Evolutionary conservation across 2,888 invertebrate species (phyloP).

Genomic region (Notocelia uddmanniana): DNA sequence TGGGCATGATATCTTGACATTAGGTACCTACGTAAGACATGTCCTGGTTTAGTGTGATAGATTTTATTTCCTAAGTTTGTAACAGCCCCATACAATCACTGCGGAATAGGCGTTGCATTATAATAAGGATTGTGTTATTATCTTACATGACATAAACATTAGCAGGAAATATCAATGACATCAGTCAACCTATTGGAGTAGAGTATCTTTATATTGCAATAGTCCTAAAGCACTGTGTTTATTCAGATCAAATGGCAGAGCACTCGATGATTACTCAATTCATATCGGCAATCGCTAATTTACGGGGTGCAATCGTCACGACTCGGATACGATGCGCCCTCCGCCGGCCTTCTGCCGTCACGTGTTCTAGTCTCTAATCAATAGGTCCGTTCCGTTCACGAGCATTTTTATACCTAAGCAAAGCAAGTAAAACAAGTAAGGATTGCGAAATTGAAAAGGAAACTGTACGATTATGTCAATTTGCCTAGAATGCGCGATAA

Average conservation of each 20-base stretch:
- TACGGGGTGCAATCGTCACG: slow-evolving; percentile 57
- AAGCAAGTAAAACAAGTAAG: slow-evolving; percentile 11
- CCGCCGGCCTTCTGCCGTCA: slow-evolving; percentile 46
- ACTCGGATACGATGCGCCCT: slow-evolving; percentile 46
- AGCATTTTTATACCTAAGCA: slow-evolving; percentile 30
- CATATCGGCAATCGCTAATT: slow-evolving; percentile 44
- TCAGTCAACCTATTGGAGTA: background rate
- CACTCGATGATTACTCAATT: slow-evolving; percentile 42
- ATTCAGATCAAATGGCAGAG: slow-evolving; percentile 43
- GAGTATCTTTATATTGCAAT: slow-evolving; percentile 15
- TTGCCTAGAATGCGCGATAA: slow-evolving; percentile 55
- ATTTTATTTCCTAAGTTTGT: background rate
- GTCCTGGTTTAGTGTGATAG: no score
- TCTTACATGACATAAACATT: background rate
- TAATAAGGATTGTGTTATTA: background rate
- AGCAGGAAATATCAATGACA: slow-evolving; percentile 21
- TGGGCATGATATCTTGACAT: no score
- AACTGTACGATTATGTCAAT: slow-evolving; percentile 54
- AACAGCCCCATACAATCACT: background rate
- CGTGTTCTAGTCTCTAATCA: slow-evolving; percentile 48
- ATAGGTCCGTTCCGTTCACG: slow-evolving; percentile 22
- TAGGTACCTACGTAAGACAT: no score
- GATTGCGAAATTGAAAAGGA: slow-evolving; percentile 47
- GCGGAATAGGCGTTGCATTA: background rate
- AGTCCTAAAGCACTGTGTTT: slow-evolving; percentile 39